Percentiles rank a stretch among this genome's conserved stretches.
phyloP scores from a whole-genome alignment of 1,140 invertebrate species.

The Temnothorax nylanderi region DNA sequence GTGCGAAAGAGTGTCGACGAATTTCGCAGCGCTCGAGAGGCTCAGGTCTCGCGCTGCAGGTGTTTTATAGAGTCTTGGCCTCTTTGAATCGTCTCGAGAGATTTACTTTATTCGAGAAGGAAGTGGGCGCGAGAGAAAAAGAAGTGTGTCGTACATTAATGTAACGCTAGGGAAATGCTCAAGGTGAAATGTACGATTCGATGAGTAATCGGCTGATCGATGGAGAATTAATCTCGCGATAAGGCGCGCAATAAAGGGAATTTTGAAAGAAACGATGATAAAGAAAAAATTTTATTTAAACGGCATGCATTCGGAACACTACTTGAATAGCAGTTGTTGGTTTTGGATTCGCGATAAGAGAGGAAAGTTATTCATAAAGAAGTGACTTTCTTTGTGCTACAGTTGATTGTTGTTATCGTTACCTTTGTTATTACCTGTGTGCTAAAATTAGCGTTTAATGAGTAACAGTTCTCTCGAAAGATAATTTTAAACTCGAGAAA shows the following conservation, averaged over 20 bases:
- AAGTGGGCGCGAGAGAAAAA: neutral
- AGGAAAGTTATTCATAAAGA: neutral
- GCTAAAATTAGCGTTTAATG: neutral
- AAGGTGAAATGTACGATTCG: conserved; percentile 13
- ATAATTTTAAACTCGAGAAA: neutral
- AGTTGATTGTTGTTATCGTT: neutral
- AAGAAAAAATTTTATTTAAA: neutral
- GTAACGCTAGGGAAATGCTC: neutral
- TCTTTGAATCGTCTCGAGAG: neutral
- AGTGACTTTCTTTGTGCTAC: neutral
- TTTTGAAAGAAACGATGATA: neutral
- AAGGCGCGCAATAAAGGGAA: neutral
- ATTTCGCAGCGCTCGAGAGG: neutral
- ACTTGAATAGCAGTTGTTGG: neutral
- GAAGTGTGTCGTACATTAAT: neutral
- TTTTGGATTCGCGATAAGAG: neutral
- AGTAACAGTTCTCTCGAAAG: too few relatives aligned
- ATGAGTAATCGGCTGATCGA: conserved; percentile 22
- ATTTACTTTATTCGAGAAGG: neutral
- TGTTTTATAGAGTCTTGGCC: neutral
- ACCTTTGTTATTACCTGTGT: neutral
- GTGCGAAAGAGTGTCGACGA: too few relatives aligned
- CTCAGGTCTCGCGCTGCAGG: neutral
- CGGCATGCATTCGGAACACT: neutral
- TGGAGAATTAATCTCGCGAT: conserved; percentile 15